Base-by-base conservation (phyloP, 2,888 invertebrate genomes). In the Eupithecia centaureata region DNA sequence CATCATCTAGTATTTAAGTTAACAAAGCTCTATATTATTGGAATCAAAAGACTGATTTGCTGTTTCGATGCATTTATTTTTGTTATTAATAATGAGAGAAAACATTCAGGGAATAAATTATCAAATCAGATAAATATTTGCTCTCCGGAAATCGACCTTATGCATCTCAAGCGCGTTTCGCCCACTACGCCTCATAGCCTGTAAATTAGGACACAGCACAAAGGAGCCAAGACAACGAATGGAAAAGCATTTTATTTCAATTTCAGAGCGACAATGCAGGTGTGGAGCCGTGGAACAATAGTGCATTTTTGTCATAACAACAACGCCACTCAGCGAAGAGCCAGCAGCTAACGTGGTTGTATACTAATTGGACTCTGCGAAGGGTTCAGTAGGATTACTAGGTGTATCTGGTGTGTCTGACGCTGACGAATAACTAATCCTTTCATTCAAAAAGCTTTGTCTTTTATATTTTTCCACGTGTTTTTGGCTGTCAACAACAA, bases 291-390 rank as follows among this genome's bases (percentile, higher is more conserved):
- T 62, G 60, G 62, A 65, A 74, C 73, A 75, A 73, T 73, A 72
- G 66, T 73, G 70, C 65, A 76, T 76, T 77, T 75, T 77, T 77
- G 72, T 74, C 72, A 77, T 76, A 80, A 79, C 79, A 79, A 78
- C 68, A 73, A 57, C 71, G 62, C 71, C 73, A 70, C 71, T 70
- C 65, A 67, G 68, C 70, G 79, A 80, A 79, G 79, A 72, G 73
- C 76, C 54, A 30, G n/a, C 28, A 54, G 54, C 54, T 30, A 56
- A 75, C 75, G 79, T 76, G 77, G 76, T 77, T 74, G 74, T 62
- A 61, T 73, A 68, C 79, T 82, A 82, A 82, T 82, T 82, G 80
- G 81, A 78, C 75, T 72, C 73, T 74, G 64, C 67, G 66, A 51
- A 63, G 51, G 62, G 42, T 59, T 38, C 10, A 32, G 57, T 56